These are phyloP conservation scores for Drosophila meridiana DNA, from an alignment of 2,888 invertebrate genomes.

Conservation along the genomic window DNA sequence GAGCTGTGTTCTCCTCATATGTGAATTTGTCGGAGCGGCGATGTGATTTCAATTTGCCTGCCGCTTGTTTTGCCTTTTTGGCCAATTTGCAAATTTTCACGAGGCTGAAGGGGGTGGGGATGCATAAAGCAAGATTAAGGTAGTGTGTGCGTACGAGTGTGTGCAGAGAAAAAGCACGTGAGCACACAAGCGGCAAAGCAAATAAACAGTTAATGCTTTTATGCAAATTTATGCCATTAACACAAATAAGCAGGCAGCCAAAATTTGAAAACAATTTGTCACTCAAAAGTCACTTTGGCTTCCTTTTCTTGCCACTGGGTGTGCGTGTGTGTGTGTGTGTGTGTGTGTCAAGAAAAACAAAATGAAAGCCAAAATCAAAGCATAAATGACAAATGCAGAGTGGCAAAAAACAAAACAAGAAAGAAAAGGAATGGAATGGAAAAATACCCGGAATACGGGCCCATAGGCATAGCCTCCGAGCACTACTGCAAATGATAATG, in stretches of 20 bases:
- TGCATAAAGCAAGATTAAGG: constrained; percentile 46
- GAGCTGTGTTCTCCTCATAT: constrained; percentile 47
- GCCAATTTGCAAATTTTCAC: constrained; percentile 79
- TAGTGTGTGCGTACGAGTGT: constrained; percentile 20
- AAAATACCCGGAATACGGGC: constrained; percentile 7
- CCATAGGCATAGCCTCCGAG: constrained; percentile 33
- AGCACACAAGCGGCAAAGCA: constrained; percentile 71
- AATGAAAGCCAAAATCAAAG: constrained; percentile 66
- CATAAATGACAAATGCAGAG: constrained; percentile 72
- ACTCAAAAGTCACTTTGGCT: constrained; percentile 79
- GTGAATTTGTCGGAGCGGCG: constrained; percentile 50
- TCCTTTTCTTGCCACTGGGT: constrained; percentile 43
- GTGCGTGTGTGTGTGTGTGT: constrained; percentile 23
- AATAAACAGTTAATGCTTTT: constrained; percentile 82
- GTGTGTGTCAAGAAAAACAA: constrained; percentile 32
- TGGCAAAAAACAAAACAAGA: constrained; percentile 17
- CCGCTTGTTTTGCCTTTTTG: constrained; percentile 63
- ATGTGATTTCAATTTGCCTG: constrained; percentile 72
- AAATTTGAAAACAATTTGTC: constrained; percentile 82
- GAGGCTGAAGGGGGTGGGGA: constrained; percentile 8
- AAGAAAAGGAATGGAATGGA: neutral
- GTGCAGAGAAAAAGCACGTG: constrained; percentile 5
- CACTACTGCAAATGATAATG: constrained; percentile 61
- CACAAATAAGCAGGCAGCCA: constrained; percentile 75
- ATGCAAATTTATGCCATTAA: constrained; percentile 82